These are phyloP conservation scores for Charadrius vociferus DNA, from an alignment of 2,113 vertebrate species.

Conservation along the genomic window DNA sequence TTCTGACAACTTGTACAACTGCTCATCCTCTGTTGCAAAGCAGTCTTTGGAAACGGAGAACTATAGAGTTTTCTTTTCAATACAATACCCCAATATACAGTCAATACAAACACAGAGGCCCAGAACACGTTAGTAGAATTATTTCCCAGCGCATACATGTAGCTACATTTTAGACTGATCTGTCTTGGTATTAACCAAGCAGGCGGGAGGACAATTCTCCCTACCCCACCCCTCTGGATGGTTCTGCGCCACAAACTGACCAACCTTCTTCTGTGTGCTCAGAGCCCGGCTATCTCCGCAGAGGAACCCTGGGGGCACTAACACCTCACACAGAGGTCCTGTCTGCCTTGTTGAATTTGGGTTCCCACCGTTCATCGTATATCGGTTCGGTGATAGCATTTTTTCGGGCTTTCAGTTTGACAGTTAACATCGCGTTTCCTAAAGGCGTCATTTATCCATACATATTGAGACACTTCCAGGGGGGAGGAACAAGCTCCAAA, in stretches of 20 bases:
- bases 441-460: no score
- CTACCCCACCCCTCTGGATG: no score
- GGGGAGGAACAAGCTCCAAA: neutral
- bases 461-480: neutral
- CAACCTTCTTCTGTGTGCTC: neutral
- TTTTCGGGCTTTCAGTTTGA: neutral
- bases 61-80: neutral
- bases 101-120: neutral
- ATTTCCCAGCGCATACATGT: no score
- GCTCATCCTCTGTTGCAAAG: neutral
- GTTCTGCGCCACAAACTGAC: rapidly evolving
- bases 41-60: neutral
- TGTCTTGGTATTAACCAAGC: no score
- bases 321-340: neutral
- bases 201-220: rapidly evolving
- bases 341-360: neutral
- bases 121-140: neutral
- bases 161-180: neutral
- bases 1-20: neutral
- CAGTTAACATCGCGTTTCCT: neutral
- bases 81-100: no score
- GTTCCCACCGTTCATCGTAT: neutral
- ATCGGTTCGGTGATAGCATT: rapidly evolving
- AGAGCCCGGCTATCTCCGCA: neutral
- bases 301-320: neutral